Evolutionary conservation across 2,888 invertebrate species (phyloP).

Genomic region (Drosophila engyochracea): DNA sequence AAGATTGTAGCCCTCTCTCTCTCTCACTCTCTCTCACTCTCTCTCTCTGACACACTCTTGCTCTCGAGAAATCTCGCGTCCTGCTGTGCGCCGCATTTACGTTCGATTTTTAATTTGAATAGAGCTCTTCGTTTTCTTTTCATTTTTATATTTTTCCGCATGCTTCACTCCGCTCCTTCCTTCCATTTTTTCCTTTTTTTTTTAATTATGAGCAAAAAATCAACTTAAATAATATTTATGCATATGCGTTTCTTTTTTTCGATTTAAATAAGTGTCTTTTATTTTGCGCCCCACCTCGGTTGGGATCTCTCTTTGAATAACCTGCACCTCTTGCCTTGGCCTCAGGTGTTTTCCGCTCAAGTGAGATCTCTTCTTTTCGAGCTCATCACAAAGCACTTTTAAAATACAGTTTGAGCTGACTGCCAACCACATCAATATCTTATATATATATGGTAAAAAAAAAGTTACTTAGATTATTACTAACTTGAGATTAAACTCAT

Average conservation of each 20-base stretch:
- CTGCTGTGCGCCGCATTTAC: conserved; percentile 80
- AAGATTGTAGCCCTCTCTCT: conserved; percentile 20
- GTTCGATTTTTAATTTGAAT: conserved; percentile 83
- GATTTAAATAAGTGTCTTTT: conserved; percentile 74
- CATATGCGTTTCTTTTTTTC: conserved; percentile 66
- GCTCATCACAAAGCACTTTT: conserved; percentile 20
- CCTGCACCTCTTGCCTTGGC: conserved; percentile 14
- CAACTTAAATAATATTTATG: conserved; percentile 80
- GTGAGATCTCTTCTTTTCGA: conserved; percentile 6
- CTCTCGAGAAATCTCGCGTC: conserved; percentile 62
- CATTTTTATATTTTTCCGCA: conserved; percentile 16
- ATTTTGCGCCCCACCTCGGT: conserved; percentile 33
- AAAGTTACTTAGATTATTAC: too few species aligned
- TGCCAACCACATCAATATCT: neutral
- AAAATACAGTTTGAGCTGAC: neutral
- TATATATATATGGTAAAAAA: too few species aligned
- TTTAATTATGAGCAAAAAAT: conserved; percentile 76
- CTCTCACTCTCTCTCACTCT: conserved; percentile 16
- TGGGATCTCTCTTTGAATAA: conserved; percentile 21
- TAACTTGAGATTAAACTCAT: too few species aligned
- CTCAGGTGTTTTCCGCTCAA: conserved; percentile 18
- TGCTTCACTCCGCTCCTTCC: conserved; percentile 8
- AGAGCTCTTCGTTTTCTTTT: conserved; percentile 49
- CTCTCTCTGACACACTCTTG: conserved; percentile 4
- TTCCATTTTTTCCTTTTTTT: conserved; percentile 32